Base-by-base conservation (phyloP, 2,113 vertebrate genomes). In the Galbula dea region DNA sequence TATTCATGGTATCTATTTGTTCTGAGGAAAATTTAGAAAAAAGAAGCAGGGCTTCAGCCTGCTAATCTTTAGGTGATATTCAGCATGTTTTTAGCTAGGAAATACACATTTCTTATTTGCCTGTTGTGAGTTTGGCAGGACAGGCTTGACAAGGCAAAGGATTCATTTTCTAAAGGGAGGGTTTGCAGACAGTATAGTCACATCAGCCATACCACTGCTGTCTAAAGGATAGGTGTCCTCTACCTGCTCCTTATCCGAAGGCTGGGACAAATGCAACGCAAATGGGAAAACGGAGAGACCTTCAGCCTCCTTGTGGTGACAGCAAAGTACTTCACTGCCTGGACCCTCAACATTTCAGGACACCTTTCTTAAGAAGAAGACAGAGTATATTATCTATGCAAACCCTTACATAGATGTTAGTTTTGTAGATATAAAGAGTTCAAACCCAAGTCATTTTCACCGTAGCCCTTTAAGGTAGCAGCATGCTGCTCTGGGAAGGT, bases 241-340 rank as follows among this genome's bases (percentile, higher is more conserved):
- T 27, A 30, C 49, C 36, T 54, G 39, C 61, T 81, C 24, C 77
- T 48, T 12, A 37, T 10, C 65, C 65, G 81, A 71, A 77, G 48
- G 41, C 73, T 51, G 32, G 18, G 59, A 61, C 32, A 77, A 73
- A 54, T 4, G 54, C 34, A 74, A 73, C 88, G 75, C 73, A 54
- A 20, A 8, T 1, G 6, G 49, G 32, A 45, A 75, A 79, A 46
- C 3, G 24, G 46, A 83, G 57, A 18, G 58, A 63, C 21, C 58
- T 30, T 88, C 73, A 78, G 86, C 88, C 92, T 96, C 90, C 92
- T 90, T 41, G 69, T 65, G 77, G 92, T 54, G 41, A 88, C 1
- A n/a, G 37, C 15, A 12, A 75, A 72, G 65, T 24, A 95, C n/a
- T 85, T 87, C 86, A 88, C 46, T 57, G 58, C 9, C 63, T 3